Evolutionary conservation across 35 echinoderm and acorn worm genomes (phyloP).

Genomic region (Ophioderma brevispina): DNA sequence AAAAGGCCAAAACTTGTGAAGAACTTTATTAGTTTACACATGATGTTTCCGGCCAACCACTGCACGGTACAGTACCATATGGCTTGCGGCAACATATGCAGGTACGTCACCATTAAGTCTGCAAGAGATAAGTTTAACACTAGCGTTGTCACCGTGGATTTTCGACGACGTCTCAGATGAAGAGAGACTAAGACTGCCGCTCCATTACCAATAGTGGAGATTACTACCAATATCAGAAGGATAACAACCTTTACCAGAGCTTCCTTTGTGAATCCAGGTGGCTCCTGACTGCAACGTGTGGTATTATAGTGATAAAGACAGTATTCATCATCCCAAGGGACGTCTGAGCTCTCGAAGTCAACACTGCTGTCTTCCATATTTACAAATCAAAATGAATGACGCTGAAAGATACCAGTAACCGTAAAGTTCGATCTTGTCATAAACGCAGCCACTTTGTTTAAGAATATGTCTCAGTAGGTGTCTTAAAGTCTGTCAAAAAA

Average conservation of each 20-base stretch:
- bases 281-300: not conserved
- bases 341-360: no score
- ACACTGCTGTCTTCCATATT: no score
- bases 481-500: no score
- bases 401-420: no score
- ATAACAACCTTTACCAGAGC: slow-evolving; percentile 14
- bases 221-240: slow-evolving; percentile 61
- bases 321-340: not conserved
- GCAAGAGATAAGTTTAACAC: slow-evolving; percentile 83
- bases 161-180: slow-evolving; percentile 72
- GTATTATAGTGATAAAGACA: not conserved
- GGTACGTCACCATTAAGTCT: slow-evolving; percentile 86
- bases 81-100: slow-evolving; percentile 74
- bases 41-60: slow-evolving; percentile 78
- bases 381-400: no score
- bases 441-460: no score
- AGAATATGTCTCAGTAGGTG: no score
- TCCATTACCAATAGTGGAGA: slow-evolving; percentile 90
- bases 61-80: slow-evolving; percentile 75
- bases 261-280: not conserved
- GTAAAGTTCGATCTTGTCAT: no score
- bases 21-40: slow-evolving; percentile 84
- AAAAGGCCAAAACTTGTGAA: slow-evolving; percentile 89
- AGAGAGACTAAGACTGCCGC: slow-evolving; percentile 75
- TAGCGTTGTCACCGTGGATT: slow-evolving; percentile 84